Conservation (phyloP, 1,140 invertebrate species). For the Andricus grossulariae region DNA sequence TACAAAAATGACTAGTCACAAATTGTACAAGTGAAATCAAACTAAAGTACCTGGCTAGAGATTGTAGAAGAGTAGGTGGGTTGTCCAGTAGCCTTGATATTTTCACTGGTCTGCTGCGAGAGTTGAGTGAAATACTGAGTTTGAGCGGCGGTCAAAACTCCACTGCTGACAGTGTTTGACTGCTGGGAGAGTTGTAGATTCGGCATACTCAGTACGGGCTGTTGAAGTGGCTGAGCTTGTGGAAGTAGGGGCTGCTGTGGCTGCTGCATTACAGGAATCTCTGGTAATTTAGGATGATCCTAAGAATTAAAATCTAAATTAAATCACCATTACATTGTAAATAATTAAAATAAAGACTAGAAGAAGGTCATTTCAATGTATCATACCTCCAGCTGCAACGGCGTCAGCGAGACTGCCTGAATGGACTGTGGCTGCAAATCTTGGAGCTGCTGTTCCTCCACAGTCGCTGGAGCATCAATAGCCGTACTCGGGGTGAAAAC, state of each 20-base stretch:
- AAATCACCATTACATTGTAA: not conserved
- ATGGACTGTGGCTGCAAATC: conserved; percentile 57
- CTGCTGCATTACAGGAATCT: conserved; percentile 61
- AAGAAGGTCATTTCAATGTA: not conserved
- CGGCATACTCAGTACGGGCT: conserved; percentile 60
- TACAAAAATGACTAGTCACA: conserved; percentile 20
- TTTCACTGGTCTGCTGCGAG: conserved; percentile 82
- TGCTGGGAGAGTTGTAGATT: conserved; percentile 73
- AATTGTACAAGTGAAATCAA: conserved; percentile 20
- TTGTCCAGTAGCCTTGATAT: conserved; percentile 78
- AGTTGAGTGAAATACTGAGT: conserved; percentile 83
- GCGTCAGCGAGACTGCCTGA: conserved; percentile 55
- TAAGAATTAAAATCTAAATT: conserved; percentile 37
- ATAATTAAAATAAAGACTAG: conserved; percentile 23
- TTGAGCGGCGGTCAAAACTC: conserved; percentile 81
- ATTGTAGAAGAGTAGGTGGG: conserved; percentile 68
- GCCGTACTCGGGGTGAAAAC: conserved; percentile 88
- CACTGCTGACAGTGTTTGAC: conserved; percentile 65
- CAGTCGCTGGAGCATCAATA: conserved; percentile 57
- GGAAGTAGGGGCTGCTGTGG: conserved; percentile 53
- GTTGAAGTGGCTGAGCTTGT: conserved; percentile 64
- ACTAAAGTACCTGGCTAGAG: conserved; percentile 62
- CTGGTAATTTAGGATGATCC: conserved; percentile 66
- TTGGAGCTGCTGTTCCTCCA: conserved; percentile 62
- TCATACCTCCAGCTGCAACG: conserved; percentile 60